Percentiles rank a stretch among this genome's conserved stretches.
These are phyloP conservation scores for Lipophrys pholis DNA, from an alignment of 2,113 vertebrate species.

Conservation along the genomic window DNA sequence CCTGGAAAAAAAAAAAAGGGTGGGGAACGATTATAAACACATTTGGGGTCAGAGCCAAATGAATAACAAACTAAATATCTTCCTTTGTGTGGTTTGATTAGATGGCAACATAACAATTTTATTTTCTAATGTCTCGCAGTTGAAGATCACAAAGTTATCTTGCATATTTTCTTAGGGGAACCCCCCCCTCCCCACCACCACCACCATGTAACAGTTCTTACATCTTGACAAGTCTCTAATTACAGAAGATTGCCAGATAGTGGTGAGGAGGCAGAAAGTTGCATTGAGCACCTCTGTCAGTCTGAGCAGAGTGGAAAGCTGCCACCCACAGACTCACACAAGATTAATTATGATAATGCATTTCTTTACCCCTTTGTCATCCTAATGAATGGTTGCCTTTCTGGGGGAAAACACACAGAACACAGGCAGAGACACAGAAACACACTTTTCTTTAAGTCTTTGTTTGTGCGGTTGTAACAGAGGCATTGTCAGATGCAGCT, in stretches of 20 bases:
- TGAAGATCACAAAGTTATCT: constrained; percentile 15
- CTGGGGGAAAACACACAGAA: constrained; percentile 79
- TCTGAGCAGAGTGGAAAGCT: constrained; percentile 74
- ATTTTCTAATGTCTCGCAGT: too few species aligned
- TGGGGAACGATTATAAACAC: constrained; percentile 21
- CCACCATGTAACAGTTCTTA: background rate
- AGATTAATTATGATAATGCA: constrained; percentile 97
- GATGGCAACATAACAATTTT: constrained; percentile 40
- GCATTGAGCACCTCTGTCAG: constrained; percentile 65
- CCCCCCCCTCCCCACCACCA: too few species aligned
- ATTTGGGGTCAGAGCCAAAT: constrained; percentile 13
- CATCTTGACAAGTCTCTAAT: constrained; percentile 28
- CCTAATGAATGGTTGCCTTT: constrained; percentile 93
- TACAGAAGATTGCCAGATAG: constrained; percentile 35
- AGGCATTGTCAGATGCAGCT: constrained; percentile 88
- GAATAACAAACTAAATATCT: constrained; percentile 35
- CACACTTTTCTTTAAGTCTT: constrained; percentile 89
- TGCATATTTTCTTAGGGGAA: constrained; percentile 15
- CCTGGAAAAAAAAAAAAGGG: constrained; percentile 1
- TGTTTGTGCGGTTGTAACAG: constrained; percentile 91
- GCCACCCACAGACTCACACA: constrained; percentile 94
- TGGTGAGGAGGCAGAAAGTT: constrained; percentile 42
- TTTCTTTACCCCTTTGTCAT: constrained; percentile 94
- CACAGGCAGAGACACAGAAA: constrained; percentile 77
- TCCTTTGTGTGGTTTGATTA: background rate